Evolutionary conservation across 2,888 invertebrate species (phyloP).

Genomic region (Chloroclystis v-ata): DNA sequence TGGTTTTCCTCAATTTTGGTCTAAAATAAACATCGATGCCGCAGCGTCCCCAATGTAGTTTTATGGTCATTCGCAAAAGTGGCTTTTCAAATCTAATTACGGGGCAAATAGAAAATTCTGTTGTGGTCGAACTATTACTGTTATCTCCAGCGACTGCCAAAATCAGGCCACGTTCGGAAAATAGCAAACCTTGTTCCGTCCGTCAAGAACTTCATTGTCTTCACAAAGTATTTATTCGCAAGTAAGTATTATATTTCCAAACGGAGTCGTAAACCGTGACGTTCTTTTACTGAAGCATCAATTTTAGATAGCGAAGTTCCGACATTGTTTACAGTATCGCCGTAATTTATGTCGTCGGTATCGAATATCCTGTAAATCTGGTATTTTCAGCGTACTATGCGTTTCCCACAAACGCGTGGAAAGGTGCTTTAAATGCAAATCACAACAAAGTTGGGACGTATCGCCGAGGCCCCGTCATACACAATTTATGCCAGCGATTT

Average conservation of each 20-base stretch:
- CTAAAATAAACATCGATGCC: background rate
- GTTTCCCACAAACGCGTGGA: slow-evolving; percentile 43
- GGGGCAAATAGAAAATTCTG: background rate
- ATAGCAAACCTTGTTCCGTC: background rate
- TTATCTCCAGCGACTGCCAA: background rate
- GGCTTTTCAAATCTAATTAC: background rate
- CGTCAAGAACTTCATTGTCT: slow-evolving; percentile 3
- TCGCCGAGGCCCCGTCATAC: slow-evolving; percentile 39
- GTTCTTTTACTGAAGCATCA: slow-evolving; percentile 19
- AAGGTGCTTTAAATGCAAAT: slow-evolving; percentile 65
- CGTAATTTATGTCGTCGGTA: slow-evolving; percentile 35
- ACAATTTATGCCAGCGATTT: slow-evolving; percentile 29
- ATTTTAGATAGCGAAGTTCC: slow-evolving; percentile 22
- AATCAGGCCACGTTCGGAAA: background rate
- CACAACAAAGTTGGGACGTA: slow-evolving; percentile 43
- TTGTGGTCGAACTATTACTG: background rate
- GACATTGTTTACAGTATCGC: slow-evolving; percentile 32
- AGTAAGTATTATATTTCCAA: slow-evolving; percentile 18
- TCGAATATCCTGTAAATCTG: slow-evolving; percentile 31
- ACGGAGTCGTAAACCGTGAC: slow-evolving; percentile 14
- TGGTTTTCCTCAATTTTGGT: background rate
- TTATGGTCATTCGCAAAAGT: background rate
- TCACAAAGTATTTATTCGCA: slow-evolving; percentile 14
- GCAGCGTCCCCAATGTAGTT: background rate
- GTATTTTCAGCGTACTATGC: slow-evolving; percentile 29